Evolutionary conservation across 1,140 invertebrate species (phyloP), one percentile per base, ranked within the genome.

Genomic region (Elysia chlorotica): DNA sequence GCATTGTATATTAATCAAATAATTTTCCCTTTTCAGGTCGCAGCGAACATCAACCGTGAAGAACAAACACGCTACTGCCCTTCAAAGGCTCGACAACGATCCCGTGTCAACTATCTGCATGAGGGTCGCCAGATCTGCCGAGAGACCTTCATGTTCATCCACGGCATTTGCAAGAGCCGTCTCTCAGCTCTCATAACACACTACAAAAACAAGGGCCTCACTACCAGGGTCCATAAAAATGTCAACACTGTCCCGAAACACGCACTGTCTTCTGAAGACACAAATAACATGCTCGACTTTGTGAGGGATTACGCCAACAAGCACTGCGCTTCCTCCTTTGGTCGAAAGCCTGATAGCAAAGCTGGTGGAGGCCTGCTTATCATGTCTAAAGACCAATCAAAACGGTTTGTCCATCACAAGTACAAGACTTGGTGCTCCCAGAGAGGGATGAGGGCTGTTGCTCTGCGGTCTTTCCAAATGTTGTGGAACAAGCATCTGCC

Each of bases 151-250:
- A 23, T 66, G 36, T 66, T 66, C 28, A 66, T 66, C 25, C 65
- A 66, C 33, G 65, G 65, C 38, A 66, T 66, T 23, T 66, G 65
- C 41, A 66, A 66, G 53, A 41, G 65, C 23, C 3, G 65, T n/a
- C 38, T 66, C 3, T 66, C n/a, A 48, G 65, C 65, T n/a, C 65
- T 66, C 3, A 66, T 66, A 23, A 30, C 38, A 36, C 65, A 66
- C 41, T 66, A 66, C 38, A 66, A 66, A 53, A 23, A 66, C 14
- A 28, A 66, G 53, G 65, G 65, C 5, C 23, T 66, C 6, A 66
- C 36, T 66, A 28, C 37, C 2, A 6, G 65, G 28, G 38, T 66
- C 1, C 65, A 66, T 53, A 41, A 41, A 28, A 66, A 66, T n/a
- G 53, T 48, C 38, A 10, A 21, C 23, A 66, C 38, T n/a, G 28